phyloP scores from a whole-genome alignment of 1,140 invertebrate genomes.

The Meteorus sp. region DNA sequence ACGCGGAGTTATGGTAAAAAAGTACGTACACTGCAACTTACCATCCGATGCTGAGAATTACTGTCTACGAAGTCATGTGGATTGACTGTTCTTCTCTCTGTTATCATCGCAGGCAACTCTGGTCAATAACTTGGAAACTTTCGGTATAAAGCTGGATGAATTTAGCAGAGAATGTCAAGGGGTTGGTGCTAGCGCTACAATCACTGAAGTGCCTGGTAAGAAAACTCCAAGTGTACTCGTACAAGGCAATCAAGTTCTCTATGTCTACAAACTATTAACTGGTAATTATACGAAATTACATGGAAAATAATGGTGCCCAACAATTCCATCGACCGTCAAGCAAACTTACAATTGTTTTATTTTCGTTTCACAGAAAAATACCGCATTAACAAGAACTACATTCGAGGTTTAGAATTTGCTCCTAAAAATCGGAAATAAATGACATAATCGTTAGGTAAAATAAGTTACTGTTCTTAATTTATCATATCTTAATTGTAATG shows the following conservation, averaged over 20 bases:
- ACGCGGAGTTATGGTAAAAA: conserved; percentile 88
- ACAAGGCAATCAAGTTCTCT: conserved; percentile 88
- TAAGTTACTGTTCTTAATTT: background rate
- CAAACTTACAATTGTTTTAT: conserved; percentile 19
- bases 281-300: conserved; percentile 55
- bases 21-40: conserved; percentile 62
- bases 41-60: no score
- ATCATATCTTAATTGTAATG: background rate
- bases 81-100: background rate
- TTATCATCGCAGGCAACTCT: conserved; percentile 71
- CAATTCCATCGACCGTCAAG: conserved; percentile 1
- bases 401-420: conserved; percentile 68
- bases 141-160: conserved; percentile 76
- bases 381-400: conserved; percentile 67
- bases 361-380: conserved; percentile 61
- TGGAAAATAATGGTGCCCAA: background rate
- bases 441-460: background rate
- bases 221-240: conserved; percentile 80
- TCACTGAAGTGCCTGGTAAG: conserved; percentile 74
- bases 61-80: conserved; percentile 8
- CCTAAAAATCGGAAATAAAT: conserved; percentile 64
- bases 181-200: conserved; percentile 83
- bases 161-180: conserved; percentile 84
- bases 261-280: conserved; percentile 72
- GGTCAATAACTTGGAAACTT: conserved; percentile 83